Evolutionary conservation across 1,140 invertebrate species (phyloP), one percentile per base, ranked within the genome.

Genomic region (Aphelenchoides fujianensis): DNA sequence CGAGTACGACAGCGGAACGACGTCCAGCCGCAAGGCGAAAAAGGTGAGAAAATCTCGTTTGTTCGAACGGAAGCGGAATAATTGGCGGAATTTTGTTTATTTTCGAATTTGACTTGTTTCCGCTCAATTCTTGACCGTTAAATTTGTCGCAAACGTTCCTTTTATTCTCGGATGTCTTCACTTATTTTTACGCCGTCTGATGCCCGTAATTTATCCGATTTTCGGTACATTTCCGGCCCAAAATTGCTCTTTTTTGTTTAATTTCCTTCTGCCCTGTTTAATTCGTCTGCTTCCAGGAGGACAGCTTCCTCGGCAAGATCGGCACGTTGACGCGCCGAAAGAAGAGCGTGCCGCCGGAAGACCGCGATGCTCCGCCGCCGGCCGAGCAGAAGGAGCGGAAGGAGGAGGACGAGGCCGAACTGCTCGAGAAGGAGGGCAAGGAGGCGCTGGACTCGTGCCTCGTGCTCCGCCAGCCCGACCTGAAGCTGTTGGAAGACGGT

Each of bases 371-470:
- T 16, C 34, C 57, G 52, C 28, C 74, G 19, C 3, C 32, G 34
- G n/a, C 48, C 3, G 19, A 63, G n/a, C 36, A 73, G 31, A 73
- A 7, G 19, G 67, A 77, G 54, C 28, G 63, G 41, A 48, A 71
- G 27, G 77, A 77, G 54, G 76, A 78, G 61, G 62, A 76, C 31
- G 76, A 78, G 66, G 70, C 67, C 19, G 79, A 81, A 68, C 23
- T 57, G n/a, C 31, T 78, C 36, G 76, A 78, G 52, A 71, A 76
- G 32, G 52, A 79, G 61, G 76, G 76, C 27, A 48, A 61, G 7
- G 76, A 78, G 28, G 78, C 76, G 5, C 69, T 78, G 23, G 76
- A 78, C 34, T 78, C 75, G 9, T 54, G 61, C 63, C 52, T 81
- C 19, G 57, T 81, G 52, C 70, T 78, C 16, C 75, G 30, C 19